Percentiles rank a stretch among this genome's conserved stretches.
Evolutionary conservation across 1,140 invertebrate genomes (phyloP).

Genomic region (Choristoneura fumiferana): DNA sequence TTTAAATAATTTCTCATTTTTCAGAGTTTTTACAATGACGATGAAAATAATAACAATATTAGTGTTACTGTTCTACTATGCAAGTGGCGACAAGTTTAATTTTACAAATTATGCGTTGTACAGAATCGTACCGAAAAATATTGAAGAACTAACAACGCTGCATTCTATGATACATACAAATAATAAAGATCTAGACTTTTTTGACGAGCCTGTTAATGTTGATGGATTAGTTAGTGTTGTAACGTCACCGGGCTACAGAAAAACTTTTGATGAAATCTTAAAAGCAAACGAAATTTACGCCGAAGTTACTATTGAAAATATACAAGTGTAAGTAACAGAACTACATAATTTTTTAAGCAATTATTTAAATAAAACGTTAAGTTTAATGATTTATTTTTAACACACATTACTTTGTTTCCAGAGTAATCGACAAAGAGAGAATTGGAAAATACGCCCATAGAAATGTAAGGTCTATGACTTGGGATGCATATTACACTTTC

Average conservation of each 20-base stretch:
- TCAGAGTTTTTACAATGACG: not conserved
- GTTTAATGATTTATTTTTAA: not conserved
- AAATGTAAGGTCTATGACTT: constrained; percentile 32
- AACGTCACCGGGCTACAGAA: not conserved
- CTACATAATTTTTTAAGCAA: too few relatives aligned
- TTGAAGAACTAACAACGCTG: not conserved
- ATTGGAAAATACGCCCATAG: not conserved
- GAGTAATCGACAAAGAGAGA: constrained; percentile 21
- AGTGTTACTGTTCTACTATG: not conserved
- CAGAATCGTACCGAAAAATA: not conserved
- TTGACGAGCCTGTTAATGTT: not conserved
- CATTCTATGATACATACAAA: constrained; percentile 2
- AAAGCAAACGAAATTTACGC: constrained; percentile 7
- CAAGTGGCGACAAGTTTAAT: constrained; percentile 2
- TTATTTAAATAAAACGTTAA: too few relatives aligned
- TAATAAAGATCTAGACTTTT: constrained; percentile 16
- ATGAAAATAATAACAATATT: not conserved
- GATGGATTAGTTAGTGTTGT: constrained; percentile 5
- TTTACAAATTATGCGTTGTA: constrained; percentile 6
- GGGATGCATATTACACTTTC: constrained; percentile 65
- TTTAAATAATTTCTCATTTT: too few relatives aligned
- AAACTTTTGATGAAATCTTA: constrained; percentile 11
- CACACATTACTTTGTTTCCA: too few relatives aligned
- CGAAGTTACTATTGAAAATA: constrained; percentile 15
- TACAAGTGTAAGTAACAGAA: constrained; percentile 24